phyloP scores from a whole-genome alignment of 1,140 invertebrate genomes.

The Globodera ellingtonae region DNA sequence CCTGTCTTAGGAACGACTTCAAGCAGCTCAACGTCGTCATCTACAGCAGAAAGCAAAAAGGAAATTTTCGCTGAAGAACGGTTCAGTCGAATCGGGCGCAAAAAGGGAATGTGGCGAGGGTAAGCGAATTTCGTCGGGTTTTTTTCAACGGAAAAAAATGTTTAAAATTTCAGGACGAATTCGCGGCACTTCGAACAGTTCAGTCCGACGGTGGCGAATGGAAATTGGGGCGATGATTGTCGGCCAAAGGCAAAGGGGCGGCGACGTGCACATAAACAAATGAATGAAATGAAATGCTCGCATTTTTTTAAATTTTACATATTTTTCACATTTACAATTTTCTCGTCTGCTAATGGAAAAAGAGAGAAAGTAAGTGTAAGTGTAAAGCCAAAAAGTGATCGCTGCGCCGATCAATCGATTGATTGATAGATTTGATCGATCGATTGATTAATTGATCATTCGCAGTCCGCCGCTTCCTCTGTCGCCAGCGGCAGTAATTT shows the following conservation, averaged over 20 bases:
- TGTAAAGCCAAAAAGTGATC: no score
- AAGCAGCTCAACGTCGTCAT: constrained; percentile 7
- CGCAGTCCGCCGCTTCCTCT: no score
- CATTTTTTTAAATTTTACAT: no score
- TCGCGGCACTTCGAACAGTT: not conserved
- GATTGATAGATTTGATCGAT: no score
- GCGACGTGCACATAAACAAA: not conserved
- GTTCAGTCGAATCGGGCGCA: not conserved
- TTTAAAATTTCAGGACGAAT: not conserved
- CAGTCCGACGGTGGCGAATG: not conserved
- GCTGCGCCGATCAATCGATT: no score
- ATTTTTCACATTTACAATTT: no score
- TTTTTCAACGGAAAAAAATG: not conserved
- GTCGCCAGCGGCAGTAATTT: no score
- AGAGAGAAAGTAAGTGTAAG: no score
- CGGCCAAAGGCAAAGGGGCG: not conserved
- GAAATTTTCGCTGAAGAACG: constrained; percentile 9
- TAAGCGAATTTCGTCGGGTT: not conserved
- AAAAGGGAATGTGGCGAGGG: not conserved
- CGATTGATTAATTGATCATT: no score
- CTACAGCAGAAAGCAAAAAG: not conserved
- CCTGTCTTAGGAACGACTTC: constrained; percentile 1
- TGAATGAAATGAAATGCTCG: not conserved
- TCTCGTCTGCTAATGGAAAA: no score
- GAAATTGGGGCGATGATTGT: not conserved